Conservation (phyloP, 2,797 vertebrate species). For the Arctocebus calabarensis region DNA sequence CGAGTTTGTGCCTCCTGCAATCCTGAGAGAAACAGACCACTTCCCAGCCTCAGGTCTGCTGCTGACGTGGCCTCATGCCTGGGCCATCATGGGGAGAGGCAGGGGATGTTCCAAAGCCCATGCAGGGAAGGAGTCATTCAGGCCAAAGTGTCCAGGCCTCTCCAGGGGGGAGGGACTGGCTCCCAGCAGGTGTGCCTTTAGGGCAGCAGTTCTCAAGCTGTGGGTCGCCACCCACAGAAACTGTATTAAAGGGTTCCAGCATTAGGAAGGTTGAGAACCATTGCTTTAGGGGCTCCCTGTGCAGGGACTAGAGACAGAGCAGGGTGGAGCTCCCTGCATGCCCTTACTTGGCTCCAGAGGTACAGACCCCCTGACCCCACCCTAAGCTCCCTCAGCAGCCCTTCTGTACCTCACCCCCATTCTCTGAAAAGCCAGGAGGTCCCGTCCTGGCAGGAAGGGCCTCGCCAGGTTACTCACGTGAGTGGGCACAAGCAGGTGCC, state of each 20-base stretch:
- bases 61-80: conserved; percentile 32
- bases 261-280: too few species aligned
- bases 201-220: background rate
- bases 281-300: background rate
- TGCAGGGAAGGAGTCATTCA: background rate
- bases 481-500: accelerated
- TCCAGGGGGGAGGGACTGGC: accelerated
- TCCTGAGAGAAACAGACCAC: background rate
- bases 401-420: accelerated
- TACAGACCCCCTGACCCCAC: background rate
- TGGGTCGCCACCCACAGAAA: too few species aligned
- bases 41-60: background rate
- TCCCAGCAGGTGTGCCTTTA: too few species aligned
- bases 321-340: background rate
- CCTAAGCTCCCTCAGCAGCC: background rate
- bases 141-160: background rate
- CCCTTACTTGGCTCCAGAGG: background rate
- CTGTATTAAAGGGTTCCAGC: too few species aligned
- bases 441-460: background rate
- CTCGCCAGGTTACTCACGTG: background rate
- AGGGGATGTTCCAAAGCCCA: accelerated
- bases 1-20: background rate
- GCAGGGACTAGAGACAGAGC: background rate
- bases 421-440: accelerated
- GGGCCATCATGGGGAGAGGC: accelerated